Conservation (phyloP, 2,797 vertebrate genomes). For the Aratinga solstitialis region DNA sequence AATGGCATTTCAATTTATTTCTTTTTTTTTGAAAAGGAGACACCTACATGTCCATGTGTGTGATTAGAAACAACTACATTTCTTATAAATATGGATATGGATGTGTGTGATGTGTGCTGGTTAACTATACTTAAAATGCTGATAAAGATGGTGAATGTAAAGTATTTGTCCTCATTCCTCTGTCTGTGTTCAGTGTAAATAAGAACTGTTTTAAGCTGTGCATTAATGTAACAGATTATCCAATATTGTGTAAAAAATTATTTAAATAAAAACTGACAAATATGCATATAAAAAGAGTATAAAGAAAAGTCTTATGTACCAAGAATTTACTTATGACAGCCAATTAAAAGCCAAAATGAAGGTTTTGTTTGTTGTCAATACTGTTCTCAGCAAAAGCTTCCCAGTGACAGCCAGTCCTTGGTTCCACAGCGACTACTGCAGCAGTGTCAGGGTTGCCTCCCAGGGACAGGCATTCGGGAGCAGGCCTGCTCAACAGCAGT, state of each 20-base stretch:
- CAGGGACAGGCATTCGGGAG: neutral
- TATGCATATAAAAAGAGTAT: constrained; percentile 80
- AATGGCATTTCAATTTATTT: neutral
- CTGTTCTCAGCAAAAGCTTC: neutral
- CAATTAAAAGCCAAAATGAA: constrained; percentile 22
- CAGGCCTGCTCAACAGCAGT: neutral
- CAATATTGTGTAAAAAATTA: constrained; percentile 80
- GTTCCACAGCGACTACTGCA: fast-evolving
- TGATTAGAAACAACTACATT: constrained; percentile 19
- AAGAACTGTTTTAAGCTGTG: constrained; percentile 72
- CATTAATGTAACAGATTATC: constrained; percentile 62
- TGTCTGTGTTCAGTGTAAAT: constrained; percentile 85
- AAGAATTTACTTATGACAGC: neutral
- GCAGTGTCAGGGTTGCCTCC: fast-evolving
- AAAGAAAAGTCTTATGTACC: constrained; percentile 83
- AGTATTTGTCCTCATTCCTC: constrained; percentile 79
- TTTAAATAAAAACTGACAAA: constrained; percentile 81
- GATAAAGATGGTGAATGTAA: constrained; percentile 80
- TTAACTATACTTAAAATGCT: constrained; percentile 29
- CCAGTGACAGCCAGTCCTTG: neutral
- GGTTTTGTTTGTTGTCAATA: neutral
- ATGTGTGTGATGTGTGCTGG: neutral
- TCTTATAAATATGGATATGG: constrained; percentile 44
- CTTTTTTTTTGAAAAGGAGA: neutral
- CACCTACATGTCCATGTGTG: neutral